Evolutionary conservation across 2,888 invertebrate species (phyloP), one percentile per base, ranked within the genome.

Genomic region (Operophtera brumata): DNA sequence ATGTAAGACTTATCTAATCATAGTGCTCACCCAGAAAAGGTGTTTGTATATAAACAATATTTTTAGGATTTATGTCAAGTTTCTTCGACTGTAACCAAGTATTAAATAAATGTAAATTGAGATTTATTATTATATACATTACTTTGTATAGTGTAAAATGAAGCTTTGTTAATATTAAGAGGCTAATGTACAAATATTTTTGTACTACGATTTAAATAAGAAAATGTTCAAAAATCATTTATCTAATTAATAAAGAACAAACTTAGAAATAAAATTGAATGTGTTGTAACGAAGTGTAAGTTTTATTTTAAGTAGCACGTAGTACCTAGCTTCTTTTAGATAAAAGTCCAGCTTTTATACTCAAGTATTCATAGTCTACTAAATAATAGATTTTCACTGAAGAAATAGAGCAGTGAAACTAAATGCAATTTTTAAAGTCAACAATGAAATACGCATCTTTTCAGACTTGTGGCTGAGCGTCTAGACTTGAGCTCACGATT

Each of bases 111-210:
- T 40, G 35, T 13, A 40, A 49, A 30, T 45, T 41, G 41, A 59
- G 46, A 58, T 51, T 41, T 42, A 13, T 45, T 25, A 45, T 35
- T 30, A 34, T 44, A 37, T 13, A n/a, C 40, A 8, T 28, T 11
- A 34, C 0, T 51, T 39, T 12, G 8, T 43, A 39, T 51, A 43
- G 20, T 10, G 7, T 55, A 49, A 20, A 42, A 32, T 13, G 47
- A 56, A 54, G 49, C 54, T 50, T 43, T 64, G 52, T 66, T 62
- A 55, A 57, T 65, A 57, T 64, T 59, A 61, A 71, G 69, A 73
- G 64, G 68, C 70, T 71, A 67, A 57, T 59, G 75, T 78, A 77
- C 75, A 75, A 75, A 72, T 80, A 80, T 80, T 80, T 80, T 80
- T 80, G 77, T 79, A 80, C 71, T 75, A 65, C 67, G 62, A 62